Percentiles rank a stretch among this genome's conserved stretches.
Evolutionary conservation across 2,113 vertebrate genomes (phyloP).

Genomic region (Seriola rivoliana): DNA sequence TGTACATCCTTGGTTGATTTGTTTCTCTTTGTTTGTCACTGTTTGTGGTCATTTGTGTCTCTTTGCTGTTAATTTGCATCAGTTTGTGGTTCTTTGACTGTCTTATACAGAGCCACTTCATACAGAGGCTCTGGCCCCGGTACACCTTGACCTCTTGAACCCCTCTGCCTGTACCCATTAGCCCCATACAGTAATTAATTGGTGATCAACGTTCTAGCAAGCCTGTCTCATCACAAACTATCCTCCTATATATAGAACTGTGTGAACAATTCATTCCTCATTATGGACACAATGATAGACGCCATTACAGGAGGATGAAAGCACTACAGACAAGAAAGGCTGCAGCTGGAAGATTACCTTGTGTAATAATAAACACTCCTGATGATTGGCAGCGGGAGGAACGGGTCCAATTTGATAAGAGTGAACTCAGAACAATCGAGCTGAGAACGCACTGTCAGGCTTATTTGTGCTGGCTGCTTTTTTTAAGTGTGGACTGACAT

Average conservation of each 20-base stretch:
- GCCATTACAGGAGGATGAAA: constrained; percentile 19
- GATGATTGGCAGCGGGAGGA: constrained; percentile 26
- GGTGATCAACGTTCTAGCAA: neutral
- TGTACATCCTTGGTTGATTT: neutral
- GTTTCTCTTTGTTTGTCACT: too few relatives aligned
- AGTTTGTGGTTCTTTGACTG: too few relatives aligned
- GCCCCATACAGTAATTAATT: neutral
- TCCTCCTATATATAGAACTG: neutral
- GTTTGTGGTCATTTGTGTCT: neutral
- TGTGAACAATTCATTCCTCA: constrained; percentile 29
- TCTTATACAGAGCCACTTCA: neutral
- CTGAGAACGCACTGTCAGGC: neutral
- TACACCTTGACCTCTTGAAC: too few relatives aligned
- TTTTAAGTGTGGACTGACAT: neutral
- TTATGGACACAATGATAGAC: constrained; percentile 10
- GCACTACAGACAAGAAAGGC: neutral
- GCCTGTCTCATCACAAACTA: neutral
- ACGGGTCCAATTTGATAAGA: constrained; percentile 14
- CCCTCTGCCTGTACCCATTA: neutral
- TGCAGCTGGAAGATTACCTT: constrained; percentile 23
- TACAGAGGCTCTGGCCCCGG: neutral
- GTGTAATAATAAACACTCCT: constrained; percentile 9
- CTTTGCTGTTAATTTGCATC: neutral
- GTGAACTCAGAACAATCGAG: constrained; percentile 19
- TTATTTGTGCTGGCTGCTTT: neutral